Evolutionary conservation across 2,888 invertebrate species (phyloP), one percentile per base, ranked within the genome.

Genomic region (Sphaerophoria rueppellii): DNA sequence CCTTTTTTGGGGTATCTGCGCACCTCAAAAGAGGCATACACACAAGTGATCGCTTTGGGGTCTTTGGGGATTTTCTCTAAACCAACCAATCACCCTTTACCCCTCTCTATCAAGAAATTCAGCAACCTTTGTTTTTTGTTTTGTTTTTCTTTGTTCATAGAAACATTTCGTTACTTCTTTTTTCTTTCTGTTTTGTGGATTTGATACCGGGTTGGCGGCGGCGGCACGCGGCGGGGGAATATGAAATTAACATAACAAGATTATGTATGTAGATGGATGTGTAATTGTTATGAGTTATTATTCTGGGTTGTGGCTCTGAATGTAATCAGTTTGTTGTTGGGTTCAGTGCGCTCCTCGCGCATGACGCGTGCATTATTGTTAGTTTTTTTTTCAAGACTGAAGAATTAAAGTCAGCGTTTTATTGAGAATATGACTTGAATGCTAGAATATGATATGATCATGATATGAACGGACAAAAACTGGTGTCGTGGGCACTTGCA

Each of bases 271-370:
- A 85, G 80, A 83, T 76, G 76, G 75, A 80, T 76, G 85, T 81
- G 85, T 85, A 85, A 85, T 85, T 85, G 85, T 85, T 81, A 81
- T 77, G 80, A 80, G 77, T 77, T 81, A 77, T 81, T 80, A 70
- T 79, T 78, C 72, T 70, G 37, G 60, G 72, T 16, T 63, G 63
- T 46, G 74, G 73, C 69, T 54, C 57, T 69, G 73, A 63, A 69
- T 35, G 69, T 60, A 50, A 54, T 60, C 14, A 52, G 65, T 60
- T 57, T 37, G 34, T 14, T 9, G 35, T 46, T 50, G 80, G 43
- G 81, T 85, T 85, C 85, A 81, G 61, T 80, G 80, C 54, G 76
- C 85, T 72, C 65, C 52, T 46, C 43, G 54, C 63, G 80, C 83
- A 76, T 85, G 80, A 79, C 76, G 85, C 70, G 85, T 81, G 80